These are phyloP conservation scores for Salvelinus sp. DNA, from an alignment of 2,113 vertebrate species.

Conservation along the genomic window DNA sequence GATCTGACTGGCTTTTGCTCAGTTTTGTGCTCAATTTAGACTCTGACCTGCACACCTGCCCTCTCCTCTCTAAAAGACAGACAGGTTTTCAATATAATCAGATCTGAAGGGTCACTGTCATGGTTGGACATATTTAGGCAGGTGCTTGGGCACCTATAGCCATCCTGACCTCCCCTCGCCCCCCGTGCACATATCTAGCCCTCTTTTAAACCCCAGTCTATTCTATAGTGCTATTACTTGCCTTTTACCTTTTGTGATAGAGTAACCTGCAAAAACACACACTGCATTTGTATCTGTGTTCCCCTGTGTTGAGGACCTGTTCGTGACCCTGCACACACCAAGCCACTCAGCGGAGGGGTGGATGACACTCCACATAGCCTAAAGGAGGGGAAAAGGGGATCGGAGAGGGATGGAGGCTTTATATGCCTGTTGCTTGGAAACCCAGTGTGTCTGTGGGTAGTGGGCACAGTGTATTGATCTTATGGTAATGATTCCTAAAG, in stretches of 20 bases:
- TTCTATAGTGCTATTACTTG: too few relatives aligned
- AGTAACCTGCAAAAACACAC: too few relatives aligned
- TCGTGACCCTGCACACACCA: conserved; percentile 66
- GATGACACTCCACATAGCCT: conserved; percentile 34
- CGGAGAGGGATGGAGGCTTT: conserved; percentile 1
- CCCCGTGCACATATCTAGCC: too few relatives aligned
- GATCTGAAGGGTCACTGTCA: too few relatives aligned
- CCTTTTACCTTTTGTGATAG: too few relatives aligned
- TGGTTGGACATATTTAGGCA: too few relatives aligned
- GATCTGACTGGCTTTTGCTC: too few relatives aligned
- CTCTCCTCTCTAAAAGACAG: too few relatives aligned
- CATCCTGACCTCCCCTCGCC: too few relatives aligned
- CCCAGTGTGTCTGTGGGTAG: conserved; percentile 33
- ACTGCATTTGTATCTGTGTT: neutral
- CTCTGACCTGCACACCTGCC: neutral
- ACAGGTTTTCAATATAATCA: too few relatives aligned
- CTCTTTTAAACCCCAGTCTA: too few relatives aligned
- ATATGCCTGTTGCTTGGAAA: conserved; percentile 72
- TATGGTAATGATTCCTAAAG: conserved; percentile 58
- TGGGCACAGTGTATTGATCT: conserved; percentile 65
- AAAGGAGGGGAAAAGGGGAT: conserved; percentile 24
- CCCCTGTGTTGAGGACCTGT: neutral
- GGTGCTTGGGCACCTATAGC: too few relatives aligned
- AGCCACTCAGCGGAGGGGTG: conserved; percentile 42
- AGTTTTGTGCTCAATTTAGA: neutral